Evolutionary conservation across 2,888 invertebrate species (phyloP).

Genomic region (Lucinisca nassula): DNA sequence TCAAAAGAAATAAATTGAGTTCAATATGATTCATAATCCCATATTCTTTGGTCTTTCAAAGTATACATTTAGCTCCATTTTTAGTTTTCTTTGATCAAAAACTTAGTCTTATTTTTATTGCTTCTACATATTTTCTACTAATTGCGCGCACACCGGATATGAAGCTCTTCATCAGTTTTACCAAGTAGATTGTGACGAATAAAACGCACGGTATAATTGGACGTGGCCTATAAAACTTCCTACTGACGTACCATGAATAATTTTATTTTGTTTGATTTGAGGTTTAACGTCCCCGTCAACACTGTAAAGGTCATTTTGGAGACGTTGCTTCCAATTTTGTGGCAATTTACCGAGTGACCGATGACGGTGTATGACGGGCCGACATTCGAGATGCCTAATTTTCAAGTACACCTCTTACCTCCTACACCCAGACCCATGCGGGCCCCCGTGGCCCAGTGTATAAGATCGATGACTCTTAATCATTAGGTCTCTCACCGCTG

Average conservation of each 20-base stretch:
- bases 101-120: not conserved
- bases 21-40: not conserved
- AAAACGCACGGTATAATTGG: not conserved
- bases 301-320: no score
- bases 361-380: no score
- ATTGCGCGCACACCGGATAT: not conserved
- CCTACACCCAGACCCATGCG: no score
- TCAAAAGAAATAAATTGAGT: constrained; percentile 59
- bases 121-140: not conserved
- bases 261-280: no score
- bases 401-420: no score
- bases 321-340: no score
- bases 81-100: not conserved
- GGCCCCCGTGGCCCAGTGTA: no score
- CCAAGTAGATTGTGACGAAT: not conserved
- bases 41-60: not conserved
- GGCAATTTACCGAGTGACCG: not conserved
- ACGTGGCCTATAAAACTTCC: not conserved
- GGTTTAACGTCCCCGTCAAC: no score
- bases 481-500: no score
- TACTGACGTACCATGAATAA: not conserved
- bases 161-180: not conserved
- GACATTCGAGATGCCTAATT: no score
- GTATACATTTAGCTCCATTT: not conserved
- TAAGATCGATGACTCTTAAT: no score